Evolutionary conservation across 2,113 vertebrate species (phyloP), one percentile per base, ranked within the genome.

Genomic region (Otolemur garnettii): DNA sequence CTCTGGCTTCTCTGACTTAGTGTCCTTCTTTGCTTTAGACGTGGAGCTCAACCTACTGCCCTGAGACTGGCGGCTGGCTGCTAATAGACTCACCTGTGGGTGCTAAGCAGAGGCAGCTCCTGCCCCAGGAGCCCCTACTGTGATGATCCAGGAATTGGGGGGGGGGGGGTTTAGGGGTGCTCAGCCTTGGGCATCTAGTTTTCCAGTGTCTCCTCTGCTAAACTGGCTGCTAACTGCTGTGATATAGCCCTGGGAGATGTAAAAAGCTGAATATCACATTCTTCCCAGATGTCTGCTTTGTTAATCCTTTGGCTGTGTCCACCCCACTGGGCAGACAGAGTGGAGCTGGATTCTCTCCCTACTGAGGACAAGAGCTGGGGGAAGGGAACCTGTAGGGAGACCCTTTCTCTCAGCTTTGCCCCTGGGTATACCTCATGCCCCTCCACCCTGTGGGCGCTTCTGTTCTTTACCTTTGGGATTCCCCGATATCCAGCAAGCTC

Each of bases 361-460:
- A 15, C 26, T 2, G 14, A 88, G 86, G 55, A 28, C 35, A 28
- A 15, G 60, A 9, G 21, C 75, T 55, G 28, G 28, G 60, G 66
- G 33, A 17, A 17, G 10, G n/a, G 33, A 1, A 13, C 30, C 19
- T 14, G 0, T 18, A n/a, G 78, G 30, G 85, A 60, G 55, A 59
- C 22, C n/a, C 15, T 88, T 45, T 57, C 30, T 74, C 81, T 68
- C 38, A 24, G 60, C 85, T 62, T 86, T 59, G 33, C 33, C 19
- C 42, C 33, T 53, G 60, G 30, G 19, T 26, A 2, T 74, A 26
- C n/a, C 50, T 24, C 64, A 3, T 21, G 26, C 33, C 8, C 24
- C n/a, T 2, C 57, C 4, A 77, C 59, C 0, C 7, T 10, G 19
- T 22, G 53, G 12, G 38, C n/a, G 11, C 5, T 1, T 12, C 24